Evolutionary conservation across 1,140 invertebrate genomes (phyloP), one percentile per base, ranked within the genome.

Genomic region (Drosophila pseudoobscura): DNA sequence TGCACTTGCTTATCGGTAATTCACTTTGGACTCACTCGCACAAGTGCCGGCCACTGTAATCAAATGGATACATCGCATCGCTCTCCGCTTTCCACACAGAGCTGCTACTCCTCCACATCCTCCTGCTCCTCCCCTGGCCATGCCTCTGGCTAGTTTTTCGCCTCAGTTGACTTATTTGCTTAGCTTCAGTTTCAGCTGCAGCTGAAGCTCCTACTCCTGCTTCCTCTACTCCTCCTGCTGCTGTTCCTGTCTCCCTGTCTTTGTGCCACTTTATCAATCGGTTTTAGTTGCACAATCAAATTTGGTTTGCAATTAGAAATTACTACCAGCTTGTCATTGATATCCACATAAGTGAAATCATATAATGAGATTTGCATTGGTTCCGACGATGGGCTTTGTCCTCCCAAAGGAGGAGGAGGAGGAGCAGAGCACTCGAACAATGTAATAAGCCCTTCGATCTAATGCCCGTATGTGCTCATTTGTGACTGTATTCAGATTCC

Each of bases 1-100:
- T 71, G 59, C 72, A 71, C 79, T 80, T 78, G 77, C 82, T 88
- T 78, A 87, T 71, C 75, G 65, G 70, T 88, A 87, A 87, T 82
- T 88, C 83, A 87, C 64, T 82, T 78, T 78, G 68, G 52, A 71
- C 41, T 20, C 35, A 71, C 31, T 57, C 47, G 57, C 29, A 29
- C 57, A 56, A 56, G 52, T 46, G 41, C 49, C 35, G 47, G 72
- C 41, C 62, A 54, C 59, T 50, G 64, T 87, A 85, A 87, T 85
- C 80, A 80, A 61, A 68, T 59, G 60, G 71, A 68, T 73, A 63
- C 71, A 73, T 78, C 63, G 62, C 78, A 35, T 54, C 47, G 45
- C 24, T 35, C 8, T 63, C 49, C 22, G 7, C 5, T 20, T 22
- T 43, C 49, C 2, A 46, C 20, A 8, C 11, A 52, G 29, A n/a